A percentile compares a stretch with the other conserved stretches of the same genome.
These are phyloP conservation scores for Nettapus auritus DNA, from an alignment of 2,113 vertebrate genomes.

Conservation along the genomic window DNA sequence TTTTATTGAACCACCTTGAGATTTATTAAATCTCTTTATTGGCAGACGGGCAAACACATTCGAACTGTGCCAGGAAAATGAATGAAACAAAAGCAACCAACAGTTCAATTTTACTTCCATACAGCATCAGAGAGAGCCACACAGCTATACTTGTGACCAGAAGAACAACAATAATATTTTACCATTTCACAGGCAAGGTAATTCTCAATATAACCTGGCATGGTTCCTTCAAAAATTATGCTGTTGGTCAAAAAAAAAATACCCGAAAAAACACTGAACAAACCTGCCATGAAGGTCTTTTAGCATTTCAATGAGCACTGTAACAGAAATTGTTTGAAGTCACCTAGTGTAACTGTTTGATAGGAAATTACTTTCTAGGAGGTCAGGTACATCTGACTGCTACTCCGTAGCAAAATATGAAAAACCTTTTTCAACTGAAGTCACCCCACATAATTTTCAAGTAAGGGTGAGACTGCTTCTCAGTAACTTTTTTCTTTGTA, in stretches of 20 bases:
- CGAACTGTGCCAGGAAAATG: background rate
- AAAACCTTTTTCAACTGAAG: background rate
- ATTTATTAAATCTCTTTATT: background rate
- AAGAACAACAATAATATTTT: background rate
- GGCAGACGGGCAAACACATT: background rate
- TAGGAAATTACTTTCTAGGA: background rate
- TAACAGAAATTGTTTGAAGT: background rate
- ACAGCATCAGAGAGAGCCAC: background rate
- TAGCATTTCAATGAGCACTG: background rate
- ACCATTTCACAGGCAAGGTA: background rate
- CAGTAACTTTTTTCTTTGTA: background rate
- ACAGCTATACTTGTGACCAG: background rate
- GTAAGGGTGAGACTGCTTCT: background rate
- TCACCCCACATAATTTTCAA: background rate
- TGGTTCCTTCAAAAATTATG: background rate
- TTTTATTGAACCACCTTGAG: background rate
- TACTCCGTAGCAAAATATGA: background rate
- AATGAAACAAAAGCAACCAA: background rate
- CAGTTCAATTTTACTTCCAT: background rate
- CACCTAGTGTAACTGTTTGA: background rate
- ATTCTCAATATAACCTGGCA: background rate
- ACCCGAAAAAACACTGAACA: background rate
- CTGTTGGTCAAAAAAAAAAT: background rate
- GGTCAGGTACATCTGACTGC: background rate
- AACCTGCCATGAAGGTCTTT: background rate